Conservation (phyloP, 2,113 vertebrate genomes). For the Bos indicus region DNA sequence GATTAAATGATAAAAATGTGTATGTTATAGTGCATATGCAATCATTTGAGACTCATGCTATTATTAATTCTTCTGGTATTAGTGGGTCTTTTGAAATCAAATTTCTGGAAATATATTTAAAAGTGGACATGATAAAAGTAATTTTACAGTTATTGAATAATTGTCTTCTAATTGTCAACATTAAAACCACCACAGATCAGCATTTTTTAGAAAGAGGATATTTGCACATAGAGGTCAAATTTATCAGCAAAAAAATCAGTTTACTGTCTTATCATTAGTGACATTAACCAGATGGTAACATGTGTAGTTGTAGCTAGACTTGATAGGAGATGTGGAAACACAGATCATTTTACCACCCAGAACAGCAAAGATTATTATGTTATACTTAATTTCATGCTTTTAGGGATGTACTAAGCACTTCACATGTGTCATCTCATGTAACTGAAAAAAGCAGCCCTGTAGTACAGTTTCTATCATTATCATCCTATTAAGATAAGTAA, state of each 20-base stretch:
- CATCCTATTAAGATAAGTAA: not conserved
- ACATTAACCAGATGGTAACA: not conserved
- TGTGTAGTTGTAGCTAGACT: not conserved
- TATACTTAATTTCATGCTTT: not conserved
- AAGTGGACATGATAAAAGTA: not conserved
- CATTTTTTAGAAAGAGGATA: not conserved
- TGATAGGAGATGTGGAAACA: not conserved
- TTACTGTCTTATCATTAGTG: not conserved
- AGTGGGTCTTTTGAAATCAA: not conserved
- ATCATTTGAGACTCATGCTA: not conserved
- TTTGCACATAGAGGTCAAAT: not conserved
- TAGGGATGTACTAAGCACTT: not conserved
- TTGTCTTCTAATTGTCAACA: not conserved
- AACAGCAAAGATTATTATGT: not conserved
- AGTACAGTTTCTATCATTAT: not conserved
- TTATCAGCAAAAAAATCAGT: constrained; percentile 1
- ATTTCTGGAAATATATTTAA: not conserved
- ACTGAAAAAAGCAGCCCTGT: not conserved
- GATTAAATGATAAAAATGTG: not conserved
- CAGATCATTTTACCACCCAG: not conserved
- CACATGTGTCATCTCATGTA: not conserved
- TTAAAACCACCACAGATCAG: not conserved
- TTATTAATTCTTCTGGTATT: not conserved
- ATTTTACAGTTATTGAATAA: not conserved
- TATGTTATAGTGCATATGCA: not conserved